Percentiles rank a stretch among this genome's conserved stretches.
Evolutionary conservation across 2,113 vertebrate genomes (phyloP).

Genomic region (Acrocephalus arundinaceus): DNA sequence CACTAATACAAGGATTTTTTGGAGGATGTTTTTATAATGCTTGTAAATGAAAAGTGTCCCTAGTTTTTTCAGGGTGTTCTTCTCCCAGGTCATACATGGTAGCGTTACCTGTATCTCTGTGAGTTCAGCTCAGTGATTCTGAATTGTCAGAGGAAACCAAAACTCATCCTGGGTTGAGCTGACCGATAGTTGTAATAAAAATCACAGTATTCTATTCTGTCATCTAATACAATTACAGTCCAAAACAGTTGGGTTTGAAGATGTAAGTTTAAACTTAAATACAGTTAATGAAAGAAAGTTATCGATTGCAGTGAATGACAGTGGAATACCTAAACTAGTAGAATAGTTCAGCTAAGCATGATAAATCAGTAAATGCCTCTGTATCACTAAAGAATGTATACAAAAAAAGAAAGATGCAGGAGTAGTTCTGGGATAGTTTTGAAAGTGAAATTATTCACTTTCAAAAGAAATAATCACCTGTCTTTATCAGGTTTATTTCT

Average conservation of each 20-base stretch:
- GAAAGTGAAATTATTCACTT: neutral
- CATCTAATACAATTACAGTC: neutral
- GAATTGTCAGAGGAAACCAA: neutral
- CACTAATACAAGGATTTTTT: neutral
- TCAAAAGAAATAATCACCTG: neutral
- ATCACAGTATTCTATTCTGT: neutral
- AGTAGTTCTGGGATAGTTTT: neutral
- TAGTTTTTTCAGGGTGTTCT: neutral
- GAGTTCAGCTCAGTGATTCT: neutral
- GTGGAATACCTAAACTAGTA: neutral
- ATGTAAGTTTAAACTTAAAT: neutral
- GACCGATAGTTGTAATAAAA: neutral
- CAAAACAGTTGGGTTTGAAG: neutral
- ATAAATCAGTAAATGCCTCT: neutral
- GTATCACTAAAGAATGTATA: neutral
- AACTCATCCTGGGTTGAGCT: neutral
- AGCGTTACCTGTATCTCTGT: neutral
- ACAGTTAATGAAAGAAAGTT: neutral
- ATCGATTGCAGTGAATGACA: neutral
- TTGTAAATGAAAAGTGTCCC: neutral
- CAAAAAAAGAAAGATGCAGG: neutral
- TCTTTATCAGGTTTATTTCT: neutral
- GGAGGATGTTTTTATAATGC: neutral
- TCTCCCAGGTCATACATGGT: neutral
- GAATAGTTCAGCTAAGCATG: neutral